Conservation (phyloP, 2,113 vertebrate species). For the Alosa alosa region DNA sequence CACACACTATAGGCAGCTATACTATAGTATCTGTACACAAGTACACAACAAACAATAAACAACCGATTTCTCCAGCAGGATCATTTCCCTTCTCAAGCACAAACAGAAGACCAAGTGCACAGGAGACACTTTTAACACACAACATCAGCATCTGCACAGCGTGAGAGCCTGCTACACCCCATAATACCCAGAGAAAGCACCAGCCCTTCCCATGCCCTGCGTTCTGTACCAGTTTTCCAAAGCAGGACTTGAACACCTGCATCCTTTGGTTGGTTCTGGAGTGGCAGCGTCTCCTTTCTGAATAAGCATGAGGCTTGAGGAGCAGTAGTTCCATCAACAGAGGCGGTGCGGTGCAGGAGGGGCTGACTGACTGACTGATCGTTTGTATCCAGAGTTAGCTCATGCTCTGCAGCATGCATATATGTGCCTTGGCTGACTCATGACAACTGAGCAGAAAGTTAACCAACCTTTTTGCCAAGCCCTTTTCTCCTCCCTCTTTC, state of each 20-base stretch:
- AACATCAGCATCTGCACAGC: not conserved
- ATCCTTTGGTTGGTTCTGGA: conserved; percentile 56
- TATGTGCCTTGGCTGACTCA: conserved; percentile 59
- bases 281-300: not conserved
- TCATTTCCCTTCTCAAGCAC: not conserved
- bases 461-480: conserved; percentile 45
- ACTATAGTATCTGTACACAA: not conserved
- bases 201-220: not conserved
- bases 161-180: not conserved
- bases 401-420: conserved; percentile 55
- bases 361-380: conserved; percentile 9
- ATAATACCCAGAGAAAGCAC: not conserved
- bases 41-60: not conserved
- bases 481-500: conserved; percentile 41
- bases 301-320: not conserved
- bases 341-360: conserved; percentile 44
- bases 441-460: conserved; percentile 27
- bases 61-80: not conserved
- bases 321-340: conserved; percentile 44
- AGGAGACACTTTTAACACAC: not conserved
- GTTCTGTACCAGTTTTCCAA: conserved; percentile 69
- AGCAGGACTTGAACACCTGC: conserved; percentile 78
- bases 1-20: not conserved
- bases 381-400: not conserved
- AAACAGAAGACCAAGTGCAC: not conserved